phyloP scores from a whole-genome alignment of 2,797 vertebrate genomes.

The Pseudomugil tenellus region DNA sequence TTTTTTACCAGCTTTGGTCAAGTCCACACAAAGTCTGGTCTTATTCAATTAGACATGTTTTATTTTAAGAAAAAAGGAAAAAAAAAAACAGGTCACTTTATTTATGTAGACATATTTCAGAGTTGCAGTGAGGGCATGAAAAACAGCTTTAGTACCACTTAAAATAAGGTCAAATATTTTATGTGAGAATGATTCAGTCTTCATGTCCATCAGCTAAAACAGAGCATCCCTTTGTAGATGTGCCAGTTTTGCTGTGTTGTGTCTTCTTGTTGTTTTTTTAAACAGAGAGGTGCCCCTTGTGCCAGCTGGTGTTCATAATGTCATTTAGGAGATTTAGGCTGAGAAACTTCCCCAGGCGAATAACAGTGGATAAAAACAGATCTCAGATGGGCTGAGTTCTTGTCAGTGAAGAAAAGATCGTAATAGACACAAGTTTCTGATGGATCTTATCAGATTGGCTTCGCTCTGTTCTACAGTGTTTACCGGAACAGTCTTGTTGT shows the following conservation, averaged over 20 bases:
- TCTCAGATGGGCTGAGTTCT: not conserved
- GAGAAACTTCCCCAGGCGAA: not conserved
- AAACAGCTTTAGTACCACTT: not conserved
- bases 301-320: not conserved
- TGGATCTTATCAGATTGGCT: not conserved
- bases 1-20: too few species aligned
- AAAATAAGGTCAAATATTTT: not conserved
- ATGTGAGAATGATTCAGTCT: not conserved
- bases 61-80: too few species aligned
- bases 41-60: not conserved
- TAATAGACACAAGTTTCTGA: not conserved
- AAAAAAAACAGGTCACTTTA: not conserved
- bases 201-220: not conserved
- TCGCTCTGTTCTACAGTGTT: conserved; percentile 6
- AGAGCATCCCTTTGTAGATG: not conserved
- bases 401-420: not conserved
- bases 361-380: conserved; percentile 6
- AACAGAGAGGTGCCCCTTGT: not conserved
- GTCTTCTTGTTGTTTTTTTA: not conserved
- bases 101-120: not conserved
- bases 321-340: not conserved
- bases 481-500: not conserved
- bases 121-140: not conserved
- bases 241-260: not conserved
- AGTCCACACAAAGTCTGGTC: not conserved